A percentile compares a stretch with the other conserved stretches of the same genome.
These are phyloP conservation scores for Drusus annulatus DNA, from an alignment of 1,140 invertebrate species.

Conservation along the genomic window DNA sequence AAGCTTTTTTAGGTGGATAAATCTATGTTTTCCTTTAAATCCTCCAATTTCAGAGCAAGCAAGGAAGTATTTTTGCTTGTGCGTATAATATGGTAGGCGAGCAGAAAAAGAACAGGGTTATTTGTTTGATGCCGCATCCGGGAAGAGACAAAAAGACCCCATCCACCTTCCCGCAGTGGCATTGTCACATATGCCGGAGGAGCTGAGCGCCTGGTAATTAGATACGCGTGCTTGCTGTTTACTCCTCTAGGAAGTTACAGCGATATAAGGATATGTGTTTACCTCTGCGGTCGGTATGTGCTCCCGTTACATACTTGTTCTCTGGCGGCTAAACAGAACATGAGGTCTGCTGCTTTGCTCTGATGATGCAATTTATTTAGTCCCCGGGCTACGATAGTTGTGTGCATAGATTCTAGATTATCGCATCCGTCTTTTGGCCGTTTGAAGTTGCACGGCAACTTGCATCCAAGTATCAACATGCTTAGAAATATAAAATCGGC, in stretches of 20 bases:
- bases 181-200: constrained; percentile 33
- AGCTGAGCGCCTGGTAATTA: constrained; percentile 44
- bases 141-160: constrained; percentile 31
- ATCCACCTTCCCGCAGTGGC: constrained; percentile 14
- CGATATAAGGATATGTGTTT: constrained; percentile 35
- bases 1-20: no score
- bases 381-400: background rate
- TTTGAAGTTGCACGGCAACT: background rate
- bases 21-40: no score
- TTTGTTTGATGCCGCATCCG: constrained; percentile 40
- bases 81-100: background rate
- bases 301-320: constrained; percentile 17
- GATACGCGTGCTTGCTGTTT: constrained; percentile 43
- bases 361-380: constrained; percentile 28
- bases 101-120: constrained; percentile 32
- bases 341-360: background rate
- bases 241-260: background rate
- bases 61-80: background rate
- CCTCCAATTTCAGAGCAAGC: background rate
- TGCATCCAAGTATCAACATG: background rate
- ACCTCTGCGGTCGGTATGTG: constrained; percentile 24
- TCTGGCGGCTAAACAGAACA: background rate
- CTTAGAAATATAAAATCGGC: background rate
- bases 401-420: background rate
- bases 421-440: background rate